These are phyloP conservation scores for Acanthosepion esculentum DNA, from an alignment of 2,888 invertebrate genomes.

Conservation along the genomic window DNA sequence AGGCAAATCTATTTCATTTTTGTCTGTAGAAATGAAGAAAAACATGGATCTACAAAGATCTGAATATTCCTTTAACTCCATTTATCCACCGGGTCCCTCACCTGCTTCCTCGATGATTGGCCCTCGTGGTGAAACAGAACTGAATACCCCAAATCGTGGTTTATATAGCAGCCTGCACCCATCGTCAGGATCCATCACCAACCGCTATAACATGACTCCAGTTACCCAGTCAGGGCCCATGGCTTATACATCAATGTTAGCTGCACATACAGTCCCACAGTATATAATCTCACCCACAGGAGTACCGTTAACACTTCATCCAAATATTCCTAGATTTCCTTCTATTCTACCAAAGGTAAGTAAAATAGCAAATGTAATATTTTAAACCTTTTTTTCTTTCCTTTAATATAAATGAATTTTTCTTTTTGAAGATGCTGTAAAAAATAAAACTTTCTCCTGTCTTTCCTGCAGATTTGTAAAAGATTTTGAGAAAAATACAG, in stretches of 20 bases:
- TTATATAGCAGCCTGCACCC: background rate
- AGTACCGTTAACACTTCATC: background rate
- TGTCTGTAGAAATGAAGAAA: conserved; percentile 39
- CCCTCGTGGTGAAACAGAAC: background rate
- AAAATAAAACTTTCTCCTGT: too few relatives aligned
- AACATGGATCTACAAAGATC: conserved; percentile 42
- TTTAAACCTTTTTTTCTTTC: background rate
- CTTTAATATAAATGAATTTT: background rate
- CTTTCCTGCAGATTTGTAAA: too few relatives aligned
- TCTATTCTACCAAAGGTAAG: conserved; percentile 35
- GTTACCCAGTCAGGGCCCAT: background rate
- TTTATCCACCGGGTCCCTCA: conserved; percentile 42
- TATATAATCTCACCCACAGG: background rate
- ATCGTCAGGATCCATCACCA: background rate
- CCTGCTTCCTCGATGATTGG: conserved; percentile 34
- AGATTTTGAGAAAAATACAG: too few relatives aligned
- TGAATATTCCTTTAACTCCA: conserved; percentile 45
- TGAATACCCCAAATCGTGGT: background rate
- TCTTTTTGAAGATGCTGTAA: too few relatives aligned
- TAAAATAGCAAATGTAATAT: background rate
- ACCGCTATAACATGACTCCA: conserved; percentile 34
- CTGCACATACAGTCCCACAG: background rate
- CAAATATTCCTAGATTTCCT: background rate
- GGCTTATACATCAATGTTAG: background rate
- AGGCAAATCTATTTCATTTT: background rate